These are phyloP conservation scores for Phymastichus coffea DNA, from an alignment of 1,140 invertebrate species.

Conservation along the genomic window DNA sequence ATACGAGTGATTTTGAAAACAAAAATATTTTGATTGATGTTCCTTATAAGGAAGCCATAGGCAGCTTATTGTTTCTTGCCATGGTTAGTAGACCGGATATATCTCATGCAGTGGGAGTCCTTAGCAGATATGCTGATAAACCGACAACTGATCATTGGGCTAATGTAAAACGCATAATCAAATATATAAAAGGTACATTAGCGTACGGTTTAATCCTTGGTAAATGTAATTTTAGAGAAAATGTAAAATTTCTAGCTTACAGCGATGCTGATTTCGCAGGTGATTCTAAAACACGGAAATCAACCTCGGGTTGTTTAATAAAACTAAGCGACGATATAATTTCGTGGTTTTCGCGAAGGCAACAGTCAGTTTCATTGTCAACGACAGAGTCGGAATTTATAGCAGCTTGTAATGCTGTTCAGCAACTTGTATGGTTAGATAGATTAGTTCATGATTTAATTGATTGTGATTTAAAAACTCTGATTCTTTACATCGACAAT, in stretches of 20 bases:
- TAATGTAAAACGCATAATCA: constrained; percentile 33
- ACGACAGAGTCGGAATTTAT: too few species aligned
- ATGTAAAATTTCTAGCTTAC: constrained; percentile 26
- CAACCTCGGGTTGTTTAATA: constrained; percentile 29
- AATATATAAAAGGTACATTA: too few species aligned
- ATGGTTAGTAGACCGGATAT: constrained; percentile 54
- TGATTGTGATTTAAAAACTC: background rate
- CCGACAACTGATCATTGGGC: constrained; percentile 13
- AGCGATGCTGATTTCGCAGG: constrained; percentile 37
- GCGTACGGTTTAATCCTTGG: constrained; percentile 26
- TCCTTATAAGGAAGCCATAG: too few species aligned
- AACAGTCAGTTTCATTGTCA: constrained; percentile 20
- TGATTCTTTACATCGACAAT: too few species aligned
- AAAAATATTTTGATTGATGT: background rate
- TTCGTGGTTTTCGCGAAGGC: constrained; percentile 37
- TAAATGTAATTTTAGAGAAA: background rate
- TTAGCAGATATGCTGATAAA: constrained; percentile 31
- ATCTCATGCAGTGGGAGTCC: constrained; percentile 45
- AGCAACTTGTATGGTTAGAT: constrained; percentile 21
- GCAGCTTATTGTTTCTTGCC: constrained; percentile 50
- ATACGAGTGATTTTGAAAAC: constrained; percentile 7
- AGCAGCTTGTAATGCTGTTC: constrained; percentile 10
- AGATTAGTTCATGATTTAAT: constrained; percentile 18
- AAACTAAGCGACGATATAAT: constrained; percentile 16
- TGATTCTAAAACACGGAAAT: constrained; percentile 22